Evolutionary conservation across 1,140 invertebrate genomes (phyloP), one percentile per base, ranked within the genome.

Genomic region (Sinonovacula constricta): DNA sequence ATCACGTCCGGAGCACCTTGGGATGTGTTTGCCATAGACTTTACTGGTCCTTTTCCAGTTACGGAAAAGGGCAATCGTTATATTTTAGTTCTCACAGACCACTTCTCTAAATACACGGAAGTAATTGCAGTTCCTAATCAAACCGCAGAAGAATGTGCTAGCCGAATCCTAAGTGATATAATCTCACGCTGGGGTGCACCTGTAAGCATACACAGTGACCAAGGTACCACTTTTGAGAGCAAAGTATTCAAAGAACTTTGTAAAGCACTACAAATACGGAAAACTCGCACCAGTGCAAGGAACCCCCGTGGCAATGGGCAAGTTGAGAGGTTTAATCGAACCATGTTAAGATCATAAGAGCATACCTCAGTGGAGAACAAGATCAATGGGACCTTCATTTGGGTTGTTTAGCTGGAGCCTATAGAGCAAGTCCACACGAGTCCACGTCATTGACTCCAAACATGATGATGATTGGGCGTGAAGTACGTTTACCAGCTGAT

Each of bases 311-410:
- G 57, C 28, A 75, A 84, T 62, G 83, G 81, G 5, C 70, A 71
- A 62, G 60, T 81, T n/a, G 81, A 88, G 39, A 70, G 86, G 54
- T 80, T 86, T 39, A 89, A 87, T 59, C 39, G 81, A 15, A 87
- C 88, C 7, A 34, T 87, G 4, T 28, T 72, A 54, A 78, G 7
- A 78, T 78, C 71, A 63, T 87, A 60, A 36, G 66, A 2, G 53
- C 83, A 82, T 92, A 65, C 28, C 30, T 69, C 7, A 5, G 24
- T 0, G 57, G 57, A 4, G 34, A 69, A 14, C 62, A 79, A 34
- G 57, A 39, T 5, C 62, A 82, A 18, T 84, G 76, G 80, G n/a
- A n/a, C n/a, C n/a, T n/a, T n/a, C n/a, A n/a, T n/a, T n/a, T n/a
- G n/a, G n/a, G n/a, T n/a, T n/a, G n/a, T n/a, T n/a, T n/a, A n/a